These are phyloP conservation scores for Diabrotica virgifera DNA, from an alignment of 1,140 invertebrate genomes.

Conservation along the genomic window DNA sequence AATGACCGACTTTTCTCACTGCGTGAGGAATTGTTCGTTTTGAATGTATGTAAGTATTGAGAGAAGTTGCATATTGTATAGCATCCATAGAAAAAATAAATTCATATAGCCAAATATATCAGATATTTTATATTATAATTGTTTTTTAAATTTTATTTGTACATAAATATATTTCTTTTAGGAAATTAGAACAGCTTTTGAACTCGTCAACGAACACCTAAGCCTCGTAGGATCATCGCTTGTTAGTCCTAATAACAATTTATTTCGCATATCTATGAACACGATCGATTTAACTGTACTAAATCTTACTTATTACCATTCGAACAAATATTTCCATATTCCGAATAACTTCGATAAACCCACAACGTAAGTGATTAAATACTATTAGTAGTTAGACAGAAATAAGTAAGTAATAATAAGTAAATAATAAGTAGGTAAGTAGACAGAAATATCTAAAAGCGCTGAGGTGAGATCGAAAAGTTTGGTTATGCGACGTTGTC, in stretches of 20 bases:
- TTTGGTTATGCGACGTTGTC: too few relatives aligned
- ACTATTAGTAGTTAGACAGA: not conserved
- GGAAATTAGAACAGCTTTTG: constrained; percentile 19
- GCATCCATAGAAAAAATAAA: too few relatives aligned
- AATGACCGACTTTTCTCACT: too few relatives aligned
- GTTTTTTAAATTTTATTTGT: constrained; percentile 5
- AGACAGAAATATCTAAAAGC: too few relatives aligned
- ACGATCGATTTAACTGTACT: constrained; percentile 21
- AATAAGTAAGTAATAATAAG: not conserved
- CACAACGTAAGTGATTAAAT: not conserved
- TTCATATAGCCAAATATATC: too few relatives aligned
- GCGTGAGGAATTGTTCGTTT: too few relatives aligned
- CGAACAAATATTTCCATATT: constrained; percentile 12
- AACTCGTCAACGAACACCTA: constrained; percentile 22
- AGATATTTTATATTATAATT: too few relatives aligned
- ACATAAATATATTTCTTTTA: constrained; percentile 13
- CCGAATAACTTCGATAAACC: not conserved
- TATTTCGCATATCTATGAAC: constrained; percentile 19
- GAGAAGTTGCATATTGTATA: too few relatives aligned
- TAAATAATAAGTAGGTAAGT: not conserved
- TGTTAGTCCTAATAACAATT: not conserved
- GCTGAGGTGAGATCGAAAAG: too few relatives aligned
- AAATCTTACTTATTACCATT: constrained; percentile 14
- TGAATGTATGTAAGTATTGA: too few relatives aligned
- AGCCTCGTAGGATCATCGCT: constrained; percentile 12